Percentiles rank a stretch among this genome's conserved stretches.
These are phyloP conservation scores for Anarrhichthys ocellatus DNA, from an alignment of 2,113 vertebrate genomes.

Conservation along the genomic window DNA sequence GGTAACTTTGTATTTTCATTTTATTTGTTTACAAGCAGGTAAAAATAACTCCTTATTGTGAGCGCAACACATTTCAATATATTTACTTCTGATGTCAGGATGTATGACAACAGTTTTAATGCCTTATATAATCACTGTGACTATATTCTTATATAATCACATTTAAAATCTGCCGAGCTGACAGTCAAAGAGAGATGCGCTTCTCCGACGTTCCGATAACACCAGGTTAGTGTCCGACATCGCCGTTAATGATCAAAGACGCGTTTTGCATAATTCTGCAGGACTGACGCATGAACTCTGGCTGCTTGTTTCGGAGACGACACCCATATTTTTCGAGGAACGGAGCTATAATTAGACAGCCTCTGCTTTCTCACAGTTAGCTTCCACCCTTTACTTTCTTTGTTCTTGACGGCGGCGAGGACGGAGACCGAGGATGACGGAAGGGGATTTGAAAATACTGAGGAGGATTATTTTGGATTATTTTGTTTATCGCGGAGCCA, in stretches of 20 bases:
- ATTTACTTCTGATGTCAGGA: not conserved
- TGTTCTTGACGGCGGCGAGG: conserved; percentile 57
- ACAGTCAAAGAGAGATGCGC: conserved; percentile 8
- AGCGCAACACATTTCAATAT: not conserved
- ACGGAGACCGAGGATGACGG: conserved; percentile 6
- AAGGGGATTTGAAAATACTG: conserved; percentile 47
- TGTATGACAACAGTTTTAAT: conserved; percentile 14
- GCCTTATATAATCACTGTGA: conserved; percentile 1
- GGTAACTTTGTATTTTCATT: not conserved
- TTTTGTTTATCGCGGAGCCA: conserved; percentile 52
- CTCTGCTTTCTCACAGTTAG: conserved; percentile 33
- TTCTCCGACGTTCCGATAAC: conserved; percentile 26
- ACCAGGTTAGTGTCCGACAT: conserved; percentile 38
- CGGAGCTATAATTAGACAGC: conserved; percentile 71
- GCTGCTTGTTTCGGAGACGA: conserved; percentile 33
- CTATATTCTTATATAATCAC: conserved; percentile 34
- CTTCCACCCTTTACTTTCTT: conserved; percentile 53
- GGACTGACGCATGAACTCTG: conserved; percentile 60
- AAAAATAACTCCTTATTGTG: not conserved
- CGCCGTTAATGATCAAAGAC: conserved; percentile 62
- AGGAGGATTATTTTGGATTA: conserved; percentile 64
- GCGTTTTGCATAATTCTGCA: conserved; percentile 61
- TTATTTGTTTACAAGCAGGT: not conserved
- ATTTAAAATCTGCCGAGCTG: not conserved
- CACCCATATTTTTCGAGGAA: conserved; percentile 17